Conservation (phyloP, 2,797 vertebrate genomes). For the Helarctos malayanus region DNA sequence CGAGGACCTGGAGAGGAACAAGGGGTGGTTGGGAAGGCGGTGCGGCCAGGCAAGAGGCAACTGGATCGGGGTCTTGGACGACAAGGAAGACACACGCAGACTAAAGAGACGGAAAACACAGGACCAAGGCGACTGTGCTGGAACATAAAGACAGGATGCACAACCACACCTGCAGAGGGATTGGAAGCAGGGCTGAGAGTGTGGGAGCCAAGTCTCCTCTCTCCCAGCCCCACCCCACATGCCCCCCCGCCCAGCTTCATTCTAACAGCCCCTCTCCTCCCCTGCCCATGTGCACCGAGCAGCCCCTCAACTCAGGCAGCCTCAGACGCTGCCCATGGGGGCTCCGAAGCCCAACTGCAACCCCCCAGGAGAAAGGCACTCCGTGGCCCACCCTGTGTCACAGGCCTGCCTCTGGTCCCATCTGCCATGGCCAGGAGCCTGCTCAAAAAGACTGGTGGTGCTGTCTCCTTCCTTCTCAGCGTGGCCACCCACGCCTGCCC, state of each 20-base stretch:
- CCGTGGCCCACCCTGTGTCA: background rate
- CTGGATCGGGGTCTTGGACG: accelerated
- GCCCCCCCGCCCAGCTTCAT: no score
- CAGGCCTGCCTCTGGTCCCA: background rate
- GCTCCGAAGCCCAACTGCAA: background rate
- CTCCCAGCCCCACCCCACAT: background rate
- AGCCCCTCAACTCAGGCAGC: background rate
- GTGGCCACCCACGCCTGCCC: background rate
- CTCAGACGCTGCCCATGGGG: background rate
- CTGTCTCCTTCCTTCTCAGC: background rate
- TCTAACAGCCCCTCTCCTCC: background rate
- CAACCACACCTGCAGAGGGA: background rate
- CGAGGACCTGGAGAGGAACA: background rate
- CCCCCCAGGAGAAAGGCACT: background rate
- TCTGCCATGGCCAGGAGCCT: background rate
- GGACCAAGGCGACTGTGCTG: background rate
- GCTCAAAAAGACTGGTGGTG: background rate
- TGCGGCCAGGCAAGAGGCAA: accelerated
- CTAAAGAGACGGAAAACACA: background rate
- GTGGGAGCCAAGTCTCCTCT: background rate
- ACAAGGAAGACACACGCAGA: background rate
- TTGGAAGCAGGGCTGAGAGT: background rate
- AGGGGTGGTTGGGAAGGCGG: background rate
- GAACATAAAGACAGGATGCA: no score
- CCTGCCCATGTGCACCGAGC: accelerated